Percentiles rank a stretch among this genome's conserved stretches.
phyloP scores from a whole-genome alignment of 2,113 vertebrate species.

The Eublepharis macularius region DNA sequence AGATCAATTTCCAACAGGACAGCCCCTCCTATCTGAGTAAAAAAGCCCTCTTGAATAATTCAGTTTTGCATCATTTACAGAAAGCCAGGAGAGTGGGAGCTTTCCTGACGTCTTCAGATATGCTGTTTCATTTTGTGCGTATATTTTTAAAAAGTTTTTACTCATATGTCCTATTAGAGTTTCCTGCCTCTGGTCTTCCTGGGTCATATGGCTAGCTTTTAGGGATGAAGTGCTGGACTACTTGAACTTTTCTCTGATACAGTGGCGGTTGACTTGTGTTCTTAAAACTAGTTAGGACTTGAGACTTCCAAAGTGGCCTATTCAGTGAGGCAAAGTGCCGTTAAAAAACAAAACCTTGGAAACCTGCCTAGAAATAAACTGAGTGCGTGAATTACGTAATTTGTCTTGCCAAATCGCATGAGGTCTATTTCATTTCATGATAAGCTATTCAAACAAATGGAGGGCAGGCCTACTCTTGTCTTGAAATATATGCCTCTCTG shows the following conservation, averaged over 20 bases:
- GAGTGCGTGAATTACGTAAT: background rate
- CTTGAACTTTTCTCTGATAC: background rate
- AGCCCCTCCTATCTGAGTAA: too few species aligned
- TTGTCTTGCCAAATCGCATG: fast-evolving
- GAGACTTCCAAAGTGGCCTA: background rate
- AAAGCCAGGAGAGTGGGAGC: too few species aligned
- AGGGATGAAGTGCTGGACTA: background rate
- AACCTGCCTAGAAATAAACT: background rate
- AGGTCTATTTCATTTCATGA: background rate
- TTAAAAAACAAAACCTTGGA: background rate
- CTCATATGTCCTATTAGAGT: background rate
- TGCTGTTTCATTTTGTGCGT: too few species aligned
- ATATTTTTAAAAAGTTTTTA: background rate
- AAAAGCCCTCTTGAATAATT: too few species aligned
- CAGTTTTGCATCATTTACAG: too few species aligned
- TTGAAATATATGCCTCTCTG: background rate
- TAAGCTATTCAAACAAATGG: background rate
- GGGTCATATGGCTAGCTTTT: background rate
- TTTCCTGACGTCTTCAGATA: too few species aligned
- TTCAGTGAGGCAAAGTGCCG: background rate
- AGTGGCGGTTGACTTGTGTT: background rate
- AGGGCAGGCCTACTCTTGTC: background rate
- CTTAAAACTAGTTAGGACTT: background rate
- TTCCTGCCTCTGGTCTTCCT: background rate
- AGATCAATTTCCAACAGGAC: too few species aligned